Evolutionary conservation across 2,113 vertebrate genomes (phyloP).

Genomic region (Gasterosteus nipponicus): DNA sequence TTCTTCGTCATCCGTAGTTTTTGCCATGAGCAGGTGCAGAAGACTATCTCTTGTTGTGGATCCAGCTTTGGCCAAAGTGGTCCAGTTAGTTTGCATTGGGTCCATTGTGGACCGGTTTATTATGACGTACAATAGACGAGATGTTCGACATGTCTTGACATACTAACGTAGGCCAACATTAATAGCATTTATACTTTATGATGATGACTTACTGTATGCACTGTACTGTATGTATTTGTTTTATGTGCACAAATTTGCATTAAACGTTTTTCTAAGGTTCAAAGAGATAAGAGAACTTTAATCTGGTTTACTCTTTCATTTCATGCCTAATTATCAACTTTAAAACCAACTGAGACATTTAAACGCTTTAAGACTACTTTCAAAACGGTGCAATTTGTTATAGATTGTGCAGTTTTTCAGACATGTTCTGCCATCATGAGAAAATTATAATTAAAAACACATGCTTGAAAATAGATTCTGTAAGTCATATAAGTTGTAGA

Average conservation of each 20-base stretch:
- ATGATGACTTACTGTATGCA: constrained; percentile 71
- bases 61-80: constrained; percentile 58
- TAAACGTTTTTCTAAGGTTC: constrained; percentile 80
- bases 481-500: neutral
- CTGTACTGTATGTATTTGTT: constrained; percentile 80
- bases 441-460: neutral
- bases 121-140: constrained; percentile 43
- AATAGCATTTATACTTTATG: constrained; percentile 78
- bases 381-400: neutral
- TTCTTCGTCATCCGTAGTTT: constrained; percentile 44
- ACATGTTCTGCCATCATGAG: neutral
- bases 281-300: constrained; percentile 40
- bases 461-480: neutral
- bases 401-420: neutral
- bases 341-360: neutral
- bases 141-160: constrained; percentile 67
- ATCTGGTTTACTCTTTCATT: constrained; percentile 44
- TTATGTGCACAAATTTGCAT: constrained; percentile 79
- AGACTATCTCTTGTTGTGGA: constrained; percentile 56
- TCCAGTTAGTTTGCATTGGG: constrained; percentile 63
- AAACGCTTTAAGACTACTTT: neutral
- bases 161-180: constrained; percentile 75
- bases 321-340: neutral
- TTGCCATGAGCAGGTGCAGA: constrained; percentile 43
- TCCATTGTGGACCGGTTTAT: constrained; percentile 64